Evolutionary conservation across 2,888 invertebrate species (phyloP), one percentile per base, ranked within the genome.

Genomic region (Tupiocoris notatus): DNA sequence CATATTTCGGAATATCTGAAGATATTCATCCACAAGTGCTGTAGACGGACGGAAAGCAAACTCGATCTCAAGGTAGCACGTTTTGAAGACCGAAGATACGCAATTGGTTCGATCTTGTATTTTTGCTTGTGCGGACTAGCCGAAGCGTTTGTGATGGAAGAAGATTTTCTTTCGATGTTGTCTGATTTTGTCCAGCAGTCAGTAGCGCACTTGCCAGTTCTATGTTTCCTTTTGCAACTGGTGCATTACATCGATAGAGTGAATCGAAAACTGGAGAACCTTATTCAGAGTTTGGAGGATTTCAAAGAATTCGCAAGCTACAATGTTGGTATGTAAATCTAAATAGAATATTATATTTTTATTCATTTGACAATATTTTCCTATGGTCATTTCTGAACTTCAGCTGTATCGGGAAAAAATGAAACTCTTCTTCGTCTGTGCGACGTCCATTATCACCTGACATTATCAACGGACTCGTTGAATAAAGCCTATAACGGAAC

Each of bases 391-490:
- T n/a, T n/a, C n/a, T n/a, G 39, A 12, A 39, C 3, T 61, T 9
- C 25, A 65, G 65, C 25, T 25, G 59, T 59, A 22, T 18, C 59
- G 0, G 17, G 25, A 17, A 59, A 70, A 17, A 18, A 20, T 9
- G 59, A 16, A 23, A 1, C 25, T 17, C 59, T 70, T 6, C 23
- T 17, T n/a, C 17, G 18, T 25, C 57, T 70, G 58, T 70, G 24
- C 6, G 70, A 70, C 59, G 70, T 21, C 59, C 70, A 70, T 24
- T 70, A 70, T 20, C n/a, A n/a, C 2, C 57, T 70, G 21, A 54
- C 23, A 9, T 24, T 57, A 9, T 57, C 70, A 3, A 59, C 59
- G 7, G 17, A n/a, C 1, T 9, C 57, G 24, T 25, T 70, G 9
- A 59, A 70, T 18, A 21, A 23, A 57, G 59, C 59, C 7, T 70